Evolutionary conservation across 2,797 vertebrate species (phyloP), one percentile per base, ranked within the genome.

Genomic region (Morelia viridis): DNA sequence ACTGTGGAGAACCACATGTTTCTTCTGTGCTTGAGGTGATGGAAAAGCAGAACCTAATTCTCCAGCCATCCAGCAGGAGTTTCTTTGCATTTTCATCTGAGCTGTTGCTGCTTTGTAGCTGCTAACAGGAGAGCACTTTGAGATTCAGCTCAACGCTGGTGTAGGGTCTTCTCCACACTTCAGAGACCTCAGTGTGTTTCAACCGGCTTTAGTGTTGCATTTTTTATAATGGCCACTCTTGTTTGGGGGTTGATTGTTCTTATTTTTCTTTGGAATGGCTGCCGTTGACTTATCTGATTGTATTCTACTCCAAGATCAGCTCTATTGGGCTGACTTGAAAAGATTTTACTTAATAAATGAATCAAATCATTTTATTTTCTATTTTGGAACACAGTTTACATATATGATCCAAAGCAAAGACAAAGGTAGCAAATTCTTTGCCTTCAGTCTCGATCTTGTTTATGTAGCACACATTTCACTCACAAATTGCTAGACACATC

Each of bases 371-470:
- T 80, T 24, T 80, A 80, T 80, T 80, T 80, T 80, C 76, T 80
- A 80, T 80, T 80, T 80, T 46, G 41, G 76, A 80, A 80, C 76
- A 46, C 76, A 46, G 46, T 80, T 80, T 46, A 46, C 76, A 80
- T 80, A 80, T 10, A 80, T 10, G 57, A 87, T 41, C 58, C 57
- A 87, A 64, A 62, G n/a, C 22, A 28, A 53, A 64, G 50, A 35
- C 35, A 86, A 62, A 92, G 88, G 26, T 15, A 15, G 22, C 31
- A 65, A 93, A 92, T 93, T n/a, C 35, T 87, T 56, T 56, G 24
- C n/a, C 60, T 41, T 61, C 12, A 85, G 46, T 91, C 89, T 41
- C 41, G 93, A 58, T 58, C 31, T 83, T 91, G 13, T 89, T 94
- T 87, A n/a, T 57, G 31, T 80, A 83, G 71, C 88, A 57, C 26